Evolutionary conservation across 2,113 vertebrate species (phyloP).

Genomic region (Corythaixoides concolor): DNA sequence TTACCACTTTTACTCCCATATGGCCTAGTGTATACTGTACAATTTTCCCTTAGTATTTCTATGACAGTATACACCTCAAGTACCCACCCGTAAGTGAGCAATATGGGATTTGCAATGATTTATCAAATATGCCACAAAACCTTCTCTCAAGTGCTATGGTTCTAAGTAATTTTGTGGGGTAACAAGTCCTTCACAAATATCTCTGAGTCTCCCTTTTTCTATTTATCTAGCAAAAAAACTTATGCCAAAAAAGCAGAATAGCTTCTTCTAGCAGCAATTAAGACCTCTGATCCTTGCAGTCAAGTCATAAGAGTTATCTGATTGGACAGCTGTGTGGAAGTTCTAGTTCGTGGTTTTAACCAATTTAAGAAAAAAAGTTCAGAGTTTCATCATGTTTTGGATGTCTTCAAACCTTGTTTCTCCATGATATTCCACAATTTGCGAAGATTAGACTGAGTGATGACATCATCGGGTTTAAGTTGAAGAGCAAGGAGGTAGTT

Average conservation of each 20-base stretch:
- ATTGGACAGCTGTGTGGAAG: constrained; percentile 8
- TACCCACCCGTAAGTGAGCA: constrained; percentile 42
- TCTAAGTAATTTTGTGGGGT: constrained; percentile 34
- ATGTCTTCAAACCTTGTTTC: constrained; percentile 94
- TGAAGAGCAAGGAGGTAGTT: constrained; percentile 95
- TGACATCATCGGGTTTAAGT: constrained; percentile 94
- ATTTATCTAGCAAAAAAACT: constrained; percentile 30
- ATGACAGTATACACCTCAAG: constrained; percentile 47
- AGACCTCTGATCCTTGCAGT: constrained; percentile 20
- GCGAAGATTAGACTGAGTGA: constrained; percentile 97
- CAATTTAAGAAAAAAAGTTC: neutral
- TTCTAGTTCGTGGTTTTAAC: constrained; percentile 30
- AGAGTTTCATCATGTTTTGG: constrained; percentile 79
- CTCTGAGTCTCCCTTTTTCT: constrained; percentile 37
- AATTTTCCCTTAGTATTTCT: constrained; percentile 53
- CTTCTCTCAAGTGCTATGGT: constrained; percentile 68
- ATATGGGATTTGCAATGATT: constrained; percentile 11
- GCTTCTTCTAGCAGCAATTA: constrained; percentile 59
- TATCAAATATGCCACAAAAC: constrained; percentile 66
- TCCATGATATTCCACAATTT: constrained; percentile 99
- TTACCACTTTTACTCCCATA: constrained; percentile 27
- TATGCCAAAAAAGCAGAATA: constrained; percentile 49
- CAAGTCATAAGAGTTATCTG: constrained; percentile 28
- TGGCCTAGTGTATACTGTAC: constrained; percentile 36
- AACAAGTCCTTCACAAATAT: constrained; percentile 56